Conservation (phyloP, 2,888 invertebrate genomes). For the Cybosia mesomella region DNA sequence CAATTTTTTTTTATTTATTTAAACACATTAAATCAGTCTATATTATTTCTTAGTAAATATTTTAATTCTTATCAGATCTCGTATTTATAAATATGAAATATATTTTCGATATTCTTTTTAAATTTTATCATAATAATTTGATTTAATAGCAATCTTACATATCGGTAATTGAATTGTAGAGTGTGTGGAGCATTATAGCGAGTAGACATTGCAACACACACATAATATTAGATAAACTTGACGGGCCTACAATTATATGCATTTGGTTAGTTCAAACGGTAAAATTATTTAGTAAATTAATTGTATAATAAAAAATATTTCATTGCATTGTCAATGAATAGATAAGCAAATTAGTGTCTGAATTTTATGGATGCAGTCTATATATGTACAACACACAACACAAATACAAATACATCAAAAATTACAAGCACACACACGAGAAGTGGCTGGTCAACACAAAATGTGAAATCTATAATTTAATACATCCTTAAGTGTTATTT, state of each 20-base stretch:
- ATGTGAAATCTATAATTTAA: no score
- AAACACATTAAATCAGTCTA: constrained; percentile 43
- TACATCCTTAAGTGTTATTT: no score
- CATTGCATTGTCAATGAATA: constrained; percentile 6
- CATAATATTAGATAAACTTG: constrained; percentile 18
- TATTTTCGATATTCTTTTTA: constrained; percentile 45
- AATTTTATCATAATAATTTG: constrained; percentile 47
- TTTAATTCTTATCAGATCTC: constrained; percentile 64
- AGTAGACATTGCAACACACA: constrained; percentile 25
- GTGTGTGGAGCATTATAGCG: constrained; percentile 21
- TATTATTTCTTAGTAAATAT: constrained; percentile 42
- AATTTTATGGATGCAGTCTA: background rate
- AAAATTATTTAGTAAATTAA: constrained; percentile 1
- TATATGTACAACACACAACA: no score
- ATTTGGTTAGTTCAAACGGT: constrained; percentile 29
- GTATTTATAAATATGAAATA: constrained; percentile 57
- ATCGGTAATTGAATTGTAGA: constrained; percentile 42
- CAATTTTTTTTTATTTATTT: constrained; percentile 53
- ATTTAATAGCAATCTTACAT: constrained; percentile 49
- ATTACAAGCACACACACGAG: no score
- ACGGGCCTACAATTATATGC: constrained; percentile 28
- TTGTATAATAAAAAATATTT: constrained; percentile 4
- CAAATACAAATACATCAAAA: no score
- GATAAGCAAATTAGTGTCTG: background rate
- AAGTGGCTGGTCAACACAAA: no score